Percentiles rank a stretch among this genome's conserved stretches.
phyloP scores from a whole-genome alignment of 2,888 invertebrate genomes.

The Entomobrya multifasciata region DNA sequence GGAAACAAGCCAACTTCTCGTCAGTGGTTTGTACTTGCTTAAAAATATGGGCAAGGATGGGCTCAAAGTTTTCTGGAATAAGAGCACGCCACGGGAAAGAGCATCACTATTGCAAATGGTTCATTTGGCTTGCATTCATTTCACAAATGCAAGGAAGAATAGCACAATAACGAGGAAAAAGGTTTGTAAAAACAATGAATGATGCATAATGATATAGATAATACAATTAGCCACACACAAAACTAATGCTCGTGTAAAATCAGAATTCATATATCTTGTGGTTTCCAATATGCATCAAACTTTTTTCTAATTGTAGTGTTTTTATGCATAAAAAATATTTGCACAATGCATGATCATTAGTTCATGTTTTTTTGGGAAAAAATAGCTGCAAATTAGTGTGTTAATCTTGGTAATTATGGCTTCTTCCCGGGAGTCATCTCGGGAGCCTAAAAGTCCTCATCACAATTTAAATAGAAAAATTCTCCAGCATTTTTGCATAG shows the following conservation, averaged over 20 bases:
- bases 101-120: constrained; percentile 79
- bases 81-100: constrained; percentile 77
- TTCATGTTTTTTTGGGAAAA: too few species aligned
- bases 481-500: constrained; percentile 45
- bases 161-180: constrained; percentile 79
- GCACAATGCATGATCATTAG: too few species aligned
- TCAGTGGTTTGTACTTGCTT: constrained; percentile 78
- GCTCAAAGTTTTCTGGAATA: constrained; percentile 77
- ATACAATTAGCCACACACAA: neutral
- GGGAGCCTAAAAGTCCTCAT: constrained; percentile 51
- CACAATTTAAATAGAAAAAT: constrained; percentile 53
- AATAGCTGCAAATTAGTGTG: too few species aligned
- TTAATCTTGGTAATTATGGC: too few species aligned
- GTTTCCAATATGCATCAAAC: too few species aligned
- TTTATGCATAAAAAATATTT: too few species aligned
- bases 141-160: constrained; percentile 79
- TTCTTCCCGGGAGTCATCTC: constrained; percentile 32
- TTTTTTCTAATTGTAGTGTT: too few species aligned
- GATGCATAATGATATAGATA: neutral
- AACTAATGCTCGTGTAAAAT: too few species aligned
- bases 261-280: too few species aligned
- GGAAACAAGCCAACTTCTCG: constrained; percentile 78
- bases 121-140: constrained; percentile 78
- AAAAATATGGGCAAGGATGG: constrained; percentile 78
- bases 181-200: constrained; percentile 63